Percentiles rank a stretch among this genome's conserved stretches.
phyloP scores from a whole-genome alignment of 2,888 invertebrate genomes.

The Serrognathus titanus region DNA sequence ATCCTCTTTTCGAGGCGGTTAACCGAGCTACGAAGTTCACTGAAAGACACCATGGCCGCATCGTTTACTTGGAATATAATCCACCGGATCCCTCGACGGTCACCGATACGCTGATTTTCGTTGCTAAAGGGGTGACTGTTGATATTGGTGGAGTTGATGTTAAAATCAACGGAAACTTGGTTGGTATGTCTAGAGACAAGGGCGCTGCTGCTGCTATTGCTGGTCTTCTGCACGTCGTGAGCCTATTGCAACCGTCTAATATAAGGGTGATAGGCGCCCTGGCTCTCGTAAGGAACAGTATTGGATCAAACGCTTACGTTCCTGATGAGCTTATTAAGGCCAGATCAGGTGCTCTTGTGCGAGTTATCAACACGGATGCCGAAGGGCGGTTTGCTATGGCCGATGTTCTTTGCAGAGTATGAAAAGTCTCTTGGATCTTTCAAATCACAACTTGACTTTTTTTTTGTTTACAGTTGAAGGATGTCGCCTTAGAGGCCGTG shows the following conservation, averaged over 20 bases:
- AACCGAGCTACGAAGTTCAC: conserved; percentile 73
- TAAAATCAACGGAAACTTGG: conserved; percentile 77
- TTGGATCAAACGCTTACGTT: conserved; percentile 85
- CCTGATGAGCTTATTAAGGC: conserved; percentile 86
- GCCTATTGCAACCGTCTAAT: conserved; percentile 62
- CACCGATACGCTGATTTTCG: conserved; percentile 74
- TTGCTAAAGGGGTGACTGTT: conserved; percentile 91
- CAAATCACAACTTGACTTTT: neutral
- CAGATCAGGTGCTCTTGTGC: conserved; percentile 76
- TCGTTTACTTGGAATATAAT: conserved; percentile 79
- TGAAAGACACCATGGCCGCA: conserved; percentile 66
- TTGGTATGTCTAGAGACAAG: conserved; percentile 91
- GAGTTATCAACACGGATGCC: conserved; percentile 92
- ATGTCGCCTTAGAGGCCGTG: conserved; percentile 64
- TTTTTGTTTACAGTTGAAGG: conserved; percentile 55
- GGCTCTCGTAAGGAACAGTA: conserved; percentile 85
- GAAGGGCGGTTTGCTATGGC: conserved; percentile 94
- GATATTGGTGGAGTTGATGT: conserved; percentile 84
- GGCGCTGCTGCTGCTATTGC: conserved; percentile 91
- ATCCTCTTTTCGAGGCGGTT: conserved; percentile 80
- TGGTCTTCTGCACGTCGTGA: conserved; percentile 80
- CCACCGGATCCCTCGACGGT: conserved; percentile 53
- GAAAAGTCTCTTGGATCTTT: conserved; percentile 31
- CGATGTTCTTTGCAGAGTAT: conserved; percentile 76
- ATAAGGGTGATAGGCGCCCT: conserved; percentile 79